Evolutionary conservation across 2,888 invertebrate genomes (phyloP).

Genomic region (Malacosoma neustria): DNA sequence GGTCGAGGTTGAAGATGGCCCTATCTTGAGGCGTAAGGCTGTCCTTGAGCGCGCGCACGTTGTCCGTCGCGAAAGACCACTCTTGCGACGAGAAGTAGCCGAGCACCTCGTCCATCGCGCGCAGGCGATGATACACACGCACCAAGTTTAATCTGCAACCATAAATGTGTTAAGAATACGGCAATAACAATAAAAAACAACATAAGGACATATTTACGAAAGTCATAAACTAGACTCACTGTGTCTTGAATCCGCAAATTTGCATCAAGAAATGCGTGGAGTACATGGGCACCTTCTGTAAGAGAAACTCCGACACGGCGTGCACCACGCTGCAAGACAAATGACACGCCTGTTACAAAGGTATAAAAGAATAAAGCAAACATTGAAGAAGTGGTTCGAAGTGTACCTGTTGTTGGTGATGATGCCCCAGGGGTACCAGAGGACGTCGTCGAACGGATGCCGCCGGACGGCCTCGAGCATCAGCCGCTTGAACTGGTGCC

Average conservation of each 20-base stretch:
- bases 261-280: no score
- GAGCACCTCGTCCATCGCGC: conserved; percentile 75
- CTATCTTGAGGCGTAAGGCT: conserved; percentile 56
- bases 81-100: conserved; percentile 81
- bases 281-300: no score
- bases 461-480: conserved; percentile 62
- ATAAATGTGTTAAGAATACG: neutral
- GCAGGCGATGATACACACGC: conserved; percentile 76
- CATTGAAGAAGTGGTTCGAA: no score
- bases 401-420: conserved; percentile 69
- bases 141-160: conserved; percentile 75
- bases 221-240: no score
- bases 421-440: conserved; percentile 79
- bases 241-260: no score
- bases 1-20: conserved; percentile 50
- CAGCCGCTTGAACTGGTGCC: conserved; percentile 77
- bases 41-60: conserved; percentile 60
- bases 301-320: no score
- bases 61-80: conserved; percentile 77
- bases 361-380: no score
- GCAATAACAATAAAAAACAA: no score
- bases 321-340: no score
- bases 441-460: conserved; percentile 77
- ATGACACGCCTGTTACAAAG: no score
- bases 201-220: no score